A percentile compares a stretch with the other conserved stretches of the same genome.
These are phyloP conservation scores for Norana najaformis DNA, from an alignment of 2,888 invertebrate genomes.

Conservation along the genomic window DNA sequence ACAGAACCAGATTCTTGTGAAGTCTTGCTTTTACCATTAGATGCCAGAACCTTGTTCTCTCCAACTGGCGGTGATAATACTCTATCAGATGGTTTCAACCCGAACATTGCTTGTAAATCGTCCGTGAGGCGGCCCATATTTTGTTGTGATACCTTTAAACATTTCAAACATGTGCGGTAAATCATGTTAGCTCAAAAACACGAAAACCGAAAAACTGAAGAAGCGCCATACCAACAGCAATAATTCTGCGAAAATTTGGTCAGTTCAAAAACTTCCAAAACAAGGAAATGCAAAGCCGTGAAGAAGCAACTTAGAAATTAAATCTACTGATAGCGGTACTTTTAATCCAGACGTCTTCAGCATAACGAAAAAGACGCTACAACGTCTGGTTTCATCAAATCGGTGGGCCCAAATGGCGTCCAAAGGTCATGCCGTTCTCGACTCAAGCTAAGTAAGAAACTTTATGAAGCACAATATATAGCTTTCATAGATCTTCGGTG, in stretches of 20 bases:
- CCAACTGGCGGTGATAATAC: not conserved
- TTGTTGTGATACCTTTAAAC: not conserved
- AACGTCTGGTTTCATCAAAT: not conserved
- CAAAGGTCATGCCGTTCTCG: not conserved
- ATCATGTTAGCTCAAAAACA: not conserved
- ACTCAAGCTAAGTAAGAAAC: not conserved
- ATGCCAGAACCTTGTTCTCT: not conserved
- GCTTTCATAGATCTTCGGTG: not conserved
- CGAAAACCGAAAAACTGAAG: not conserved
- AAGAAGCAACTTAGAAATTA: too few species aligned
- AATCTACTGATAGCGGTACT: too few species aligned
- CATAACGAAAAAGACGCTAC: too few species aligned
- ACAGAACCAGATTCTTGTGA: not conserved
- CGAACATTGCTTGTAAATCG: not conserved
- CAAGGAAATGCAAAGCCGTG: too few species aligned
- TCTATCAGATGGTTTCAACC: slow-evolving; percentile 1
- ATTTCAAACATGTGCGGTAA: not conserved
- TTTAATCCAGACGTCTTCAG: too few species aligned
- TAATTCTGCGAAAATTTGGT: too few species aligned
- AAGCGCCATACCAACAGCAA: too few species aligned
- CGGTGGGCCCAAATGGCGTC: not conserved
- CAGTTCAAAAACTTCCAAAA: too few species aligned
- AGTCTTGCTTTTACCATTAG: not conserved
- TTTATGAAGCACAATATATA: not conserved
- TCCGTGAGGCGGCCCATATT: slow-evolving; percentile 7